Percentiles rank a stretch among this genome's conserved stretches.
Conservation (phyloP, 2,888 invertebrate species). For the Caenorhabditis auriculariae region DNA sequence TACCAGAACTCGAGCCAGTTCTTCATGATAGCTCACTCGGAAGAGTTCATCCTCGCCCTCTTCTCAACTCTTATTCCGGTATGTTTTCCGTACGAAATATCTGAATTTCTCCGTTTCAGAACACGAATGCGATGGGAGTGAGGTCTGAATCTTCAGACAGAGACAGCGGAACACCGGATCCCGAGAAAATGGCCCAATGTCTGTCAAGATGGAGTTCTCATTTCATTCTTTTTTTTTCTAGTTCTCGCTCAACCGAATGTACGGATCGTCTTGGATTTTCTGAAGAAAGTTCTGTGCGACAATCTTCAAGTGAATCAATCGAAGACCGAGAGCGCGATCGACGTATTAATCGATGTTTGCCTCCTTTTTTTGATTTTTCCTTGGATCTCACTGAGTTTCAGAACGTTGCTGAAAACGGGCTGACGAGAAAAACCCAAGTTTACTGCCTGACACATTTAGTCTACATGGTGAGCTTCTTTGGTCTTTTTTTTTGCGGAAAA, state of each 20-base stretch:
- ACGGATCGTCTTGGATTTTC: conserved; percentile 81
- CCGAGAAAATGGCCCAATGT: conserved; percentile 1
- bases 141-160: conserved; percentile 29
- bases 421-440: conserved; percentile 29
- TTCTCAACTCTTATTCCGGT: conserved; percentile 43
- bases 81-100: conserved; percentile 10
- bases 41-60: conserved; percentile 50
- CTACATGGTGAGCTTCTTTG: conserved; percentile 18
- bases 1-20: conserved; percentile 83
- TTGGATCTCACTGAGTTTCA: conserved; percentile 8
- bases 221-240: conserved; percentile 11
- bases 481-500: not conserved
- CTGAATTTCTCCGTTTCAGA: conserved; percentile 5
- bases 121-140: conserved; percentile 39
- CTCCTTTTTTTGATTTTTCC: not conserved
- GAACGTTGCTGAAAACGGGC: conserved; percentile 40
- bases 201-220: not conserved
- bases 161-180: conserved; percentile 23
- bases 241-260: conserved; percentile 31
- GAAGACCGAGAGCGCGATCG: conserved; percentile 72
- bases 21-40: conserved; percentile 39
- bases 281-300: conserved; percentile 89
- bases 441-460: conserved; percentile 25
- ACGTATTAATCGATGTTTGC: conserved; percentile 80
- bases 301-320: conserved; percentile 77